Conservation (phyloP, 1,140 invertebrate genomes). For the Hylyphantes graminicola region DNA sequence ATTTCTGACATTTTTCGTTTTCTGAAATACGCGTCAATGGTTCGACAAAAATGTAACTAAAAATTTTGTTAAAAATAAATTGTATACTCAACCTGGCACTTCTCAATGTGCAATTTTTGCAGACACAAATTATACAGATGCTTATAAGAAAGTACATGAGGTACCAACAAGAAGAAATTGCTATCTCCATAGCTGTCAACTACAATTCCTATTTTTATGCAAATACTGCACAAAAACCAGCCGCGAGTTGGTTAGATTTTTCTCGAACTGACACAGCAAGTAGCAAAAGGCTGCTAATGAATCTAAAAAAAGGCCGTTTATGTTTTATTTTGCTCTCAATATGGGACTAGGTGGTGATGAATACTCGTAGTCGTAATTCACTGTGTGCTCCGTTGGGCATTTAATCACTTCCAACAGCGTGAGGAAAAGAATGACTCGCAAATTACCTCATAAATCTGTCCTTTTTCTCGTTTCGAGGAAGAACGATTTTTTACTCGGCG, state of each 20-base stretch:
- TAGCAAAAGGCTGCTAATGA: neutral
- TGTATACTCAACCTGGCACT: too few relatives aligned
- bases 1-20: slow-evolving; percentile 40
- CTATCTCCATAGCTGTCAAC: neutral
- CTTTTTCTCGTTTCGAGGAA: slow-evolving; percentile 15
- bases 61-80: neutral
- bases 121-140: neutral
- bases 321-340: slow-evolving; percentile 23
- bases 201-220: too few relatives aligned
- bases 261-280: too few relatives aligned
- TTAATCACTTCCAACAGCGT: slow-evolving; percentile 52
- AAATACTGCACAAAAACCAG: too few relatives aligned
- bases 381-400: slow-evolving; percentile 24
- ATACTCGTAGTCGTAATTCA: slow-evolving; percentile 50
- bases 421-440: slow-evolving; percentile 36
- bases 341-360: slow-evolving; percentile 25
- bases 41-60: neutral
- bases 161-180: neutral
- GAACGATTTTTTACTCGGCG: neutral
- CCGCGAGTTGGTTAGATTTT: too few relatives aligned
- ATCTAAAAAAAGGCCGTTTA: neutral
- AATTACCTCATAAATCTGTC: slow-evolving; percentile 57
- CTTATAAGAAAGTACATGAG: neutral
- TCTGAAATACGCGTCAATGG: slow-evolving; percentile 15
- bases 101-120: too few relatives aligned